Evolutionary conservation across 2,113 vertebrate genomes (phyloP).

Genomic region (Eira barbara): DNA sequence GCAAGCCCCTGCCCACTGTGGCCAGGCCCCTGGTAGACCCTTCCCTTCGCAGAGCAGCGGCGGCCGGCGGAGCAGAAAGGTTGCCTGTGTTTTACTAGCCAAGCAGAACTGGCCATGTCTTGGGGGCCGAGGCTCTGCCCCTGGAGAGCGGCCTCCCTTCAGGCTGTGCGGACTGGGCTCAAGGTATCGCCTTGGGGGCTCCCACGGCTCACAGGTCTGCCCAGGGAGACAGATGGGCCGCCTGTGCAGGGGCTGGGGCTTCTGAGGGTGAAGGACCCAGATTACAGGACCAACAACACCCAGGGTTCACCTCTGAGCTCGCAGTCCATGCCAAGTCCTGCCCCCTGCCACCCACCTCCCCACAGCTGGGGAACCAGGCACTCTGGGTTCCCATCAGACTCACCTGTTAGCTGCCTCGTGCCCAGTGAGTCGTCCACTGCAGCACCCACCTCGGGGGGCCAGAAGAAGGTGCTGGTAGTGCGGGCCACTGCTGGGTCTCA

Average conservation of each 20-base stretch:
- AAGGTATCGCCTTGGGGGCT: neutral
- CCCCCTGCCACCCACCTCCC: neutral
- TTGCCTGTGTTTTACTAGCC: constrained; percentile 72
- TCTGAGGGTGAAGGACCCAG: neutral
- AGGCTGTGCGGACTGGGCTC: neutral
- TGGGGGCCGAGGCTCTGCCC: neutral
- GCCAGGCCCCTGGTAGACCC: neutral
- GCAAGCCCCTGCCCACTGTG: neutral
- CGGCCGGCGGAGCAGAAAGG: neutral
- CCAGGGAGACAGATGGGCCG: neutral
- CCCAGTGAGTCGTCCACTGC: neutral
- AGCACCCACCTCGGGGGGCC: neutral
- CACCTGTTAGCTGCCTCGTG: constrained; percentile 64
- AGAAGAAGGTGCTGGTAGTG: neutral
- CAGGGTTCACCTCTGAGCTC: neutral
- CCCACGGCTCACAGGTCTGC: neutral
- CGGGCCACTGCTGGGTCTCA: constrained; percentile 40
- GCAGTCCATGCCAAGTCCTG: rapidly evolving
- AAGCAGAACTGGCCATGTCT: constrained; percentile 71
- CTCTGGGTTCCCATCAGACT: neutral
- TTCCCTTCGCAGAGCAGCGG: neutral
- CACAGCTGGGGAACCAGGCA: neutral
- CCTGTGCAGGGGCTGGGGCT: neutral
- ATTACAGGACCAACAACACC: neutral
- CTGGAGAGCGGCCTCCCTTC: too few species aligned